Evolutionary conservation across 1,140 invertebrate genomes (phyloP), one percentile per base, ranked within the genome.

Genomic region (Drosophila teissieri): DNA sequence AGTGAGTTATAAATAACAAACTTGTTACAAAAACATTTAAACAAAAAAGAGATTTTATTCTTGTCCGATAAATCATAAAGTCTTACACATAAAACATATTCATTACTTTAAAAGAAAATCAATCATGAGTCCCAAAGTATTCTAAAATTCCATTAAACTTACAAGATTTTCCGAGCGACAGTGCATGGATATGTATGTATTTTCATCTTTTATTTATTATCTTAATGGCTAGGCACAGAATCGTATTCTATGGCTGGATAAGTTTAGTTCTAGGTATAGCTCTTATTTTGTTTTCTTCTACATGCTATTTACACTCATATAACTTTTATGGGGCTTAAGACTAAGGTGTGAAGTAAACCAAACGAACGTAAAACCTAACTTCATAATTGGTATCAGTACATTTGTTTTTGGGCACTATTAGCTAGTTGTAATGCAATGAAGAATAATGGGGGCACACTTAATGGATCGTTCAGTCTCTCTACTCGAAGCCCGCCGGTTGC

Each of bases 181-280:
- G 61, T 51, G 19, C 12, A 36, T 65, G 4, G 60, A 68, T 68
- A 68, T 65, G 46, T 68, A 68, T 65, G 46, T 52, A 65, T 65
- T 65, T 14, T 62, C 31, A 57, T 40, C 51, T 10, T 70, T 70
- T 70, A 70, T 70, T 70, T 49, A 17, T 42, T 17, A 14, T 22
- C 51, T 70, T 70, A 70, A 15, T 12, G 8, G 15, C 64, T 70
- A 70, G 19, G 67, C 64, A 57, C 68, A 72, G 68, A 72, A 72
- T 72, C 68, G 68, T 36, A 72, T 72, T 72, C 68, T 49, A 72
- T 70, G 64, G 68, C 65, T 72, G 37, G 44, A 72, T 70, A 68
- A 52, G 17, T 68, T 53, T 53, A 72, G 44, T 40, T 72, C 57
- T 64, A 64, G 56, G 56, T 62, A 31, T 64, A 64, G 55, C 40